Evolutionary conservation across 2,113 vertebrate genomes (phyloP).

Genomic region (Ranitomeya imitator): DNA sequence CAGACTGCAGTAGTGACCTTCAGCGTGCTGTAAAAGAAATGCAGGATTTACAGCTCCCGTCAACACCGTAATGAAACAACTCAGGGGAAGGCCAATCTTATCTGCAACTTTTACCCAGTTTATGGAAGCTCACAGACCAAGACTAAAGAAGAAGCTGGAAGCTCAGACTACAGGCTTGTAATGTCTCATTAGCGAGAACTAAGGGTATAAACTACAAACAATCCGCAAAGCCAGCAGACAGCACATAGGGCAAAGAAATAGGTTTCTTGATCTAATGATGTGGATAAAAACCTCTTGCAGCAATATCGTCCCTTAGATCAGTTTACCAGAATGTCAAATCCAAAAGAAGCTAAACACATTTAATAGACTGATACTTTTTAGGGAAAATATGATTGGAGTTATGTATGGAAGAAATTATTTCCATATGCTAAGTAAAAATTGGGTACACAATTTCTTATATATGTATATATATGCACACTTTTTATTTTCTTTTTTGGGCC

Average conservation of each 20-base stretch:
- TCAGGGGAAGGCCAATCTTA: slow-evolving; percentile 63
- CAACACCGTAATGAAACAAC: slow-evolving; percentile 68
- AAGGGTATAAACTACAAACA: neutral
- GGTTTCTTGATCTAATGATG: slow-evolving; percentile 19
- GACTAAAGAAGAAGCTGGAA: slow-evolving; percentile 1
- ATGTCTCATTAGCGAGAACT: slow-evolving; percentile 15
- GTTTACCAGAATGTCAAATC: neutral
- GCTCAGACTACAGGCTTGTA: slow-evolving; percentile 46
- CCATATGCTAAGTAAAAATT: neutral
- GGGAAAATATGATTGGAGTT: neutral
- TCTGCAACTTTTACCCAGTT: slow-evolving; percentile 62
- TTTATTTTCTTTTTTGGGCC: too few species aligned
- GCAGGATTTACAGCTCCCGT: slow-evolving; percentile 67
- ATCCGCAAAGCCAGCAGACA: neutral
- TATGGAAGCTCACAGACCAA: slow-evolving; percentile 61
- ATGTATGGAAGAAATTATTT: neutral
- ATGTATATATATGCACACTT: too few species aligned
- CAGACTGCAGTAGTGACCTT: slow-evolving; percentile 65
- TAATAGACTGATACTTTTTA: neutral
- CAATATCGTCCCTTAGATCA: neutral
- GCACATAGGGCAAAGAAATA: neutral
- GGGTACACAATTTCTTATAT: too few species aligned
- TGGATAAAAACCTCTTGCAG: neutral
- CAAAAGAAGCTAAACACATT: neutral
- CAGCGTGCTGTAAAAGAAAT: slow-evolving; percentile 66